Percentiles rank a stretch among this genome's conserved stretches.
Conservation (phyloP, 2,113 vertebrate species). For the Carassius gibelio region DNA sequence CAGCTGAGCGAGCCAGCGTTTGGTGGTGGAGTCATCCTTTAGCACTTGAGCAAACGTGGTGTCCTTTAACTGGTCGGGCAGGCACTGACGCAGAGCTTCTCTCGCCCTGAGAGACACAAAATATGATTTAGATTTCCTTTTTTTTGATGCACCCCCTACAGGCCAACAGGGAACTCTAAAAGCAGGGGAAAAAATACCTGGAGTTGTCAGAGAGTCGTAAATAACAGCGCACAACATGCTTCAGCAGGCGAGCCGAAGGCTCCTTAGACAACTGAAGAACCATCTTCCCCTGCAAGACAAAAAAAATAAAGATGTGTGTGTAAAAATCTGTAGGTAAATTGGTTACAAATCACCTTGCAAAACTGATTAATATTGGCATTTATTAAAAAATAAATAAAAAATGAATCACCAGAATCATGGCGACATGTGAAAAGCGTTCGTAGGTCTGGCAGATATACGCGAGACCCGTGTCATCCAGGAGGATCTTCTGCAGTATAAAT, state of each 20-base stretch:
- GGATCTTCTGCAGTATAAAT: conserved; percentile 97
- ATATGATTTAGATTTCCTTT: not conserved
- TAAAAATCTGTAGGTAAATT: too few relatives aligned
- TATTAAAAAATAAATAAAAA: too few relatives aligned
- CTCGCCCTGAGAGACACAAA: conserved; percentile 82
- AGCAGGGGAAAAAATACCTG: conserved; percentile 74
- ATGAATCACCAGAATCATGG: conserved; percentile 92
- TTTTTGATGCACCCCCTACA: not conserved
- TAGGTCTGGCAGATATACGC: conserved; percentile 98
- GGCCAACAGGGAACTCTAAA: too few relatives aligned
- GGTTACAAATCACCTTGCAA: too few relatives aligned
- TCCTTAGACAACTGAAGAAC: conserved; percentile 97
- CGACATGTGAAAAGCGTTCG: conserved; percentile 95
- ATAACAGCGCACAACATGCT: conserved; percentile 96
- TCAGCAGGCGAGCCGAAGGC: conserved; percentile 91
- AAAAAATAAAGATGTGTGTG: too few relatives aligned
- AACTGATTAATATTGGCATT: too few relatives aligned
- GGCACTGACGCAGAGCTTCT: conserved; percentile 96
- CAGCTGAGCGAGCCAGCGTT: conserved; percentile 97
- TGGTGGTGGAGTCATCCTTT: conserved; percentile 98
- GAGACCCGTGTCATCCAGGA: conserved; percentile 95
- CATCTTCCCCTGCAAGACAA: conserved; percentile 88
- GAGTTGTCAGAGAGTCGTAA: conserved; percentile 97
- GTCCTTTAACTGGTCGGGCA: conserved; percentile 98
- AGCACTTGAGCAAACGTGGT: conserved; percentile 96